Evolutionary conservation across 1,140 invertebrate genomes (phyloP).

Genomic region (Apocrypta bakeri): DNA sequence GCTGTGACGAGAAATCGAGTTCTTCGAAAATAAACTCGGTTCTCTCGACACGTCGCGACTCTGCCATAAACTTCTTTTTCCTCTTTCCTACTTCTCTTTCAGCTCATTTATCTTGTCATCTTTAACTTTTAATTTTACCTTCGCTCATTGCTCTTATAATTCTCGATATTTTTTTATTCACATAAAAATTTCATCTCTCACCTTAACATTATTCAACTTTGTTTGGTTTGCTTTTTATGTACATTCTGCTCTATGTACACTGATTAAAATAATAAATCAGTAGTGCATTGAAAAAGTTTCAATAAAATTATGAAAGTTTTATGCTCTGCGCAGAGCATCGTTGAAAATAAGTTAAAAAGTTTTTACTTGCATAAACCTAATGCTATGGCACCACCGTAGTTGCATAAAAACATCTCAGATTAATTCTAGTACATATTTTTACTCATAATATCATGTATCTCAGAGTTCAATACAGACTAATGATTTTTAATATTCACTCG

Average conservation of each 20-base stretch:
- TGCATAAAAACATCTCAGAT: neutral
- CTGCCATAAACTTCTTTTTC: neutral
- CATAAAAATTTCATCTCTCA: neutral
- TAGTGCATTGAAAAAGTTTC: neutral
- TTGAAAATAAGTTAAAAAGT: neutral
- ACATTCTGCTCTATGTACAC: too few relatives aligned
- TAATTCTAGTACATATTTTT: neutral
- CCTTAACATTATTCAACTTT: neutral
- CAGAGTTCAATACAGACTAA: neutral
- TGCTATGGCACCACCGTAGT: neutral
- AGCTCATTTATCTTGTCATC: constrained; percentile 19
- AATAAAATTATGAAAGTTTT: neutral
- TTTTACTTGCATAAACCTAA: neutral
- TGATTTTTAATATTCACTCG: neutral
- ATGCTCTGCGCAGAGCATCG: neutral
- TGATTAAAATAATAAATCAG: neutral
- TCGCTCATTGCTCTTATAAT: neutral
- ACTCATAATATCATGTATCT: neutral
- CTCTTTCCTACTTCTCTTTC: constrained; percentile 10
- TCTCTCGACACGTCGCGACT: constrained; percentile 24
- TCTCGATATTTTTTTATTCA: neutral
- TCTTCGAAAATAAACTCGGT: neutral
- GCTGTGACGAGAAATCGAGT: constrained; percentile 55
- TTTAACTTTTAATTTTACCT: neutral
- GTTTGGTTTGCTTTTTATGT: too few relatives aligned